Evolutionary conservation across 2,888 invertebrate genomes (phyloP), one percentile per base, ranked within the genome.

Genomic region (Lochmaea capreae): DNA sequence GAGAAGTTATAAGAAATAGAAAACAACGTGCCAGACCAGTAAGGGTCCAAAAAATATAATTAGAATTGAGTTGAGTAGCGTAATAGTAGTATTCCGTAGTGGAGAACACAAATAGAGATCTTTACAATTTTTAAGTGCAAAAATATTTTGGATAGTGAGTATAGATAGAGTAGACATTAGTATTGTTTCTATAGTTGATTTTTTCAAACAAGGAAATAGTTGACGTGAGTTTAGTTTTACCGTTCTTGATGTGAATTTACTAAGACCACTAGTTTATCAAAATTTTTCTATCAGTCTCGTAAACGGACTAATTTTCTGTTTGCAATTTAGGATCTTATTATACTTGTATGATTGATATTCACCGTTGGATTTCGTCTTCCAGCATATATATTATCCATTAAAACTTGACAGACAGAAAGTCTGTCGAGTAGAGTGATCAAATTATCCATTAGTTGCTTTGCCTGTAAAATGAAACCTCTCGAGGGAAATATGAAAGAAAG

Each of bases 31-130:
- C 46, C 12, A 46, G 46, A 46, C 49, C n/a, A 49, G 49, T 49
- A 49, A 49, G 49, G n/a, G 49, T n/a, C 49, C n/a, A 49, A 49
- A n/a, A n/a, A n/a, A 49, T 49, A n/a, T 49, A 49, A n/a, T 12
- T 49, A 49, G 14, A 49, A 8, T 49, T 49, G 49, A 8, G n/a
- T n/a, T 49, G n/a, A 8, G 14, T 49, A 49, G 49, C 49, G 1
- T n/a, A 49, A 49, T n/a, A 49, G 49, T 49, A 49, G 49, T 49
- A 14, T 49, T 49, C 2, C 5, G 14, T 49, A 49, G 49, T 49
- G n/a, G 2, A 49, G 5, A 49, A 49, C 49, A 14, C n/a, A n/a
- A 14, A 39, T 39, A 39, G 14, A 46, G 46, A 14, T 6, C n/a
- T n/a, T 49, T n/a, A 49, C 49, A n/a, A 49, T 49, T n/a, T 16